phyloP scores from a whole-genome alignment of 2,797 vertebrate species.

The Catostomus latipinnis region DNA sequence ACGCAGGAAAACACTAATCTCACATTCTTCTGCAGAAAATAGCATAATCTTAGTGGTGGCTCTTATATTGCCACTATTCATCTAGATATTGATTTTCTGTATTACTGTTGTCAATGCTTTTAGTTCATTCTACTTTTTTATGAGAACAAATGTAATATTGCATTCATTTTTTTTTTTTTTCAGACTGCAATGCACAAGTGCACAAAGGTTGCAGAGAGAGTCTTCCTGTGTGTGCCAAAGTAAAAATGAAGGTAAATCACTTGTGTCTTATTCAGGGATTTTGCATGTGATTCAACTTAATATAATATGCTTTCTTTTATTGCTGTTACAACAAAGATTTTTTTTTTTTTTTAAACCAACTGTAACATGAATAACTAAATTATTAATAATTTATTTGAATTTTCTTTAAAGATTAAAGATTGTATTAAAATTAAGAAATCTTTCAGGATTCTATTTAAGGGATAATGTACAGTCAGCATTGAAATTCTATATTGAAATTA shows the following conservation, averaged over 20 bases:
- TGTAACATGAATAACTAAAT: no score
- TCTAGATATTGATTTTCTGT: not conserved
- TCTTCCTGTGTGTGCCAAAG: constrained; percentile 82
- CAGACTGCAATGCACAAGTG: constrained; percentile 85
- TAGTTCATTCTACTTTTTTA: no score
- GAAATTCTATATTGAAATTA: no score
- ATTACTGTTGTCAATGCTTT: not conserved
- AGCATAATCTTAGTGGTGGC: not conserved
- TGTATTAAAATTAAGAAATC: no score
- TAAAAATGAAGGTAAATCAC: constrained; percentile 85
- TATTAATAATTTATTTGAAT: no score
- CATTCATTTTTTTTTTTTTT: constrained; percentile 45
- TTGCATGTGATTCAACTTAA: not conserved
- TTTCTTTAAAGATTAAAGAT: not conserved
- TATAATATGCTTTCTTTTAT: not conserved
- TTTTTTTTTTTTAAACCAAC: no score
- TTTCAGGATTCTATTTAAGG: no score
- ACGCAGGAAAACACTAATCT: not conserved
- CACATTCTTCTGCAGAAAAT: constrained; percentile 4
- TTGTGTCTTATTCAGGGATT: not conserved
- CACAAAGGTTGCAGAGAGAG: constrained; percentile 90
- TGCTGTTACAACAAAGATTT: no score
- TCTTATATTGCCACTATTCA: not conserved
- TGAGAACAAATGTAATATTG: not conserved
- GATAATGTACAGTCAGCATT: no score